Percentiles rank a stretch among this genome's conserved stretches.
phyloP scores from a whole-genome alignment of 2,888 invertebrate genomes.

The Horisme vitalbata region DNA sequence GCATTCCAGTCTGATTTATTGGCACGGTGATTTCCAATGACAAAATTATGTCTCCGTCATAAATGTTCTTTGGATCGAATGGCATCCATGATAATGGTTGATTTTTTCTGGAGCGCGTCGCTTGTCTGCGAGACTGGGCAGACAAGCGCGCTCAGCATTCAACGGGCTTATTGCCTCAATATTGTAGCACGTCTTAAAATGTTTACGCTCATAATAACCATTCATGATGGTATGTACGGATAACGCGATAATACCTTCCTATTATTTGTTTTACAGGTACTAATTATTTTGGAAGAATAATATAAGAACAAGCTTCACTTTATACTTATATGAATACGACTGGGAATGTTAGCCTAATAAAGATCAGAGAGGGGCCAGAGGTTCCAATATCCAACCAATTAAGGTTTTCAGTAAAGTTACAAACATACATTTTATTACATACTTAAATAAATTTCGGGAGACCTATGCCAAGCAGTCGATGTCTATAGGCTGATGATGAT shows the following conservation, averaged over 20 bases:
- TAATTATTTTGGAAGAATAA: no score
- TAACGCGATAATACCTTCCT: background rate
- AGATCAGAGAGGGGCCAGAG: no score
- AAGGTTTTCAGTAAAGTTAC: no score
- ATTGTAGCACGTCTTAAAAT: conserved; percentile 27
- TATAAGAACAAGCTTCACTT: no score
- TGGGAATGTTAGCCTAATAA: no score
- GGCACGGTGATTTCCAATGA: conserved; percentile 51
- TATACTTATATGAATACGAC: no score
- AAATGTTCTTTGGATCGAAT: conserved; percentile 55
- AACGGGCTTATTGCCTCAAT: conserved; percentile 15
- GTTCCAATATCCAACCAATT: no score
- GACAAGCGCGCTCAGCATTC: conserved; percentile 19
- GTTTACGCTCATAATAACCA: conserved; percentile 27
- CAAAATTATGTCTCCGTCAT: conserved; percentile 63
- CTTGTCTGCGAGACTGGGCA: conserved; percentile 26
- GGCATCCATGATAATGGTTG: conserved; percentile 56
- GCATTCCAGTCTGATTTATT: conserved; percentile 50
- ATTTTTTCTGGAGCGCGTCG: conserved; percentile 53
- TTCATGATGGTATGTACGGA: conserved; percentile 5
- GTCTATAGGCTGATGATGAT: no score
- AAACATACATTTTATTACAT: no score
- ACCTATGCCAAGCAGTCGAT: no score
- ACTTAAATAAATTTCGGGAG: no score
- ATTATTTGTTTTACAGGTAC: no score